Conservation (phyloP, 2,888 invertebrate species). For the Pollenia angustigena region DNA sequence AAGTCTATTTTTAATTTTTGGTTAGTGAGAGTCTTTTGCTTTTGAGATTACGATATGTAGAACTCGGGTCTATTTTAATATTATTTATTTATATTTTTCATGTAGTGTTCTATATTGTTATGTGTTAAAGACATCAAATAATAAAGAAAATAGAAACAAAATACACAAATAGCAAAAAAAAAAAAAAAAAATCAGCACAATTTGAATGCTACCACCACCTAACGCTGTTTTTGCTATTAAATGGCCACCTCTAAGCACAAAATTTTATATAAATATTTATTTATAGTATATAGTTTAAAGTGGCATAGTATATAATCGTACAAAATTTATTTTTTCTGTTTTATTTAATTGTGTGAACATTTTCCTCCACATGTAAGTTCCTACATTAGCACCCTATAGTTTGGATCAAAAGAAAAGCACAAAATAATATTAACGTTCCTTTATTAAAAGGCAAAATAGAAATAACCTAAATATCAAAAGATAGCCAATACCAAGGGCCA, state of each 20-base stretch:
- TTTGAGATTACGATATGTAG: neutral
- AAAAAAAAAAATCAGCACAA: constrained; percentile 32
- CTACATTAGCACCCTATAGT: constrained; percentile 6
- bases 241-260: constrained; percentile 69
- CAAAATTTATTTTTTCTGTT: constrained; percentile 31
- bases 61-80: constrained; percentile 1
- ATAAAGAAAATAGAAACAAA: constrained; percentile 17
- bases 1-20: no score
- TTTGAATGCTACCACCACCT: constrained; percentile 35
- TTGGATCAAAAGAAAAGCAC: neutral
- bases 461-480: no score
- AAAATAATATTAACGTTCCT: neutral
- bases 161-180: constrained; percentile 45
- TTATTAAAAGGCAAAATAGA: neutral
- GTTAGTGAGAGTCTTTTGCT: no score
- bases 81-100: constrained; percentile 39
- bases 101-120: neutral
- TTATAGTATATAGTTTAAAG: constrained; percentile 43
- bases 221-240: constrained; percentile 65
- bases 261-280: constrained; percentile 52
- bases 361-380: constrained; percentile 42
- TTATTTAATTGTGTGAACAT: constrained; percentile 52
- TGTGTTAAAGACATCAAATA: constrained; percentile 29
- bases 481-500: no score
- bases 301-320: constrained; percentile 47